Evolutionary conservation across 2,888 invertebrate species (phyloP).

Genomic region (Lydus trimaculatus): DNA sequence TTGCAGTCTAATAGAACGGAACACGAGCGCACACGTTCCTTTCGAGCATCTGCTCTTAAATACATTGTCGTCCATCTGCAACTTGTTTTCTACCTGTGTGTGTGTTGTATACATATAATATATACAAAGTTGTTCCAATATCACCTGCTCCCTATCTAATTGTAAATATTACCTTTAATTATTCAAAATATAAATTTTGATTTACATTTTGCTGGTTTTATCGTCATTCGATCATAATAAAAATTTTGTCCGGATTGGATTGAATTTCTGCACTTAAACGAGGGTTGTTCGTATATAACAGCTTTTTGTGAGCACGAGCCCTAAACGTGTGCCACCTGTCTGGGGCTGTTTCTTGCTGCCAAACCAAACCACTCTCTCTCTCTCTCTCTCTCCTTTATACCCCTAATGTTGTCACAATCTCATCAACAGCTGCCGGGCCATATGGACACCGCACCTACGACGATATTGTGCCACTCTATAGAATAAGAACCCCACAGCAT

Average conservation of each 20-base stretch:
- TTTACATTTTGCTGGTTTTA: background rate
- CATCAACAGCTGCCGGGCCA: slow-evolving; percentile 43
- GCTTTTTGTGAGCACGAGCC: slow-evolving; percentile 23
- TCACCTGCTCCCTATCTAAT: slow-evolving; percentile 26
- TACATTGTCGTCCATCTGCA: slow-evolving; percentile 18
- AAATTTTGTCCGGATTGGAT: background rate
- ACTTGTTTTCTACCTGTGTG: slow-evolving; percentile 24
- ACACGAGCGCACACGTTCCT: background rate
- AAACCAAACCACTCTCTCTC: no score
- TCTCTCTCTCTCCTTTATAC: background rate
- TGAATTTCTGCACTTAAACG: background rate
- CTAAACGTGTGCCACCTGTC: slow-evolving; percentile 32
- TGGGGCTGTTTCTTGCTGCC: slow-evolving; percentile 1
- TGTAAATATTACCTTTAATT: slow-evolving; percentile 9
- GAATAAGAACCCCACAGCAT: slow-evolving; percentile 21
- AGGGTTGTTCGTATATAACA: slow-evolving; percentile 1
- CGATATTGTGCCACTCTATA: background rate
- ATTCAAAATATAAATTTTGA: background rate
- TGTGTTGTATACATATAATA: no score
- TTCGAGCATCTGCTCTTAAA: slow-evolving; percentile 20
- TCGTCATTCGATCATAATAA: background rate
- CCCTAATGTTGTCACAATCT: slow-evolving; percentile 22
- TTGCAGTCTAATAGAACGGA: background rate
- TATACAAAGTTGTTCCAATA: slow-evolving; percentile 1
- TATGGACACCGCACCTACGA: slow-evolving; percentile 41